Percentiles rank a stretch among this genome's conserved stretches.
These are phyloP conservation scores for Coelogynopora nodosa DNA, from an alignment of 2,888 invertebrate genomes.

Conservation along the genomic window DNA sequence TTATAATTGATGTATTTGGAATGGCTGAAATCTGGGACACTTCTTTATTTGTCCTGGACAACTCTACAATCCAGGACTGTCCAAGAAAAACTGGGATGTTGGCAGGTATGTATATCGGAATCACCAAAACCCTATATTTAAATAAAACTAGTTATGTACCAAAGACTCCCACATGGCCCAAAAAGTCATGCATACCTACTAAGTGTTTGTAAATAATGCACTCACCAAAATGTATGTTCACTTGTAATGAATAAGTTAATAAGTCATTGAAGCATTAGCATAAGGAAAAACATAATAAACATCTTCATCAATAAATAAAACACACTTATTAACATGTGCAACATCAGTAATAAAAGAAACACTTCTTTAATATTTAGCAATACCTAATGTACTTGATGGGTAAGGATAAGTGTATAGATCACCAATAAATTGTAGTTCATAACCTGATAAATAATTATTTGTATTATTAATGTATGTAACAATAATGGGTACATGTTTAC, in stretches of 20 bases:
- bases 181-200: not conserved
- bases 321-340: conserved; percentile 11
- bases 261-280: not conserved
- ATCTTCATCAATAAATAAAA: conserved; percentile 10
- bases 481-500: not conserved
- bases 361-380: conserved; percentile 3
- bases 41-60: no score
- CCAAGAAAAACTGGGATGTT: no score
- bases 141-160: no score
- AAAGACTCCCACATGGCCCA: not conserved
- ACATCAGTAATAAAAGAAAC: not conserved
- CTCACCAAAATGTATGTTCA: not conserved
- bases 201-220: not conserved
- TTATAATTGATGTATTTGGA: no score
- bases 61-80: no score
- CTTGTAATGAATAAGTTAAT: not conserved
- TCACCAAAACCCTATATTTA: no score
- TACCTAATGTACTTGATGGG: conserved; percentile 1
- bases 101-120: no score
- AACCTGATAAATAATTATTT: conserved; percentile 8
- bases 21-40: no score
- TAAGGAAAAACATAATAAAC: conserved; percentile 26
- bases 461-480: conserved; percentile 2
- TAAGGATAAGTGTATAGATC: conserved; percentile 2
- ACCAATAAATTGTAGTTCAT: conserved; percentile 7